Conservation (phyloP, 2,888 invertebrate species). For the Dolichomitus sp. region DNA sequence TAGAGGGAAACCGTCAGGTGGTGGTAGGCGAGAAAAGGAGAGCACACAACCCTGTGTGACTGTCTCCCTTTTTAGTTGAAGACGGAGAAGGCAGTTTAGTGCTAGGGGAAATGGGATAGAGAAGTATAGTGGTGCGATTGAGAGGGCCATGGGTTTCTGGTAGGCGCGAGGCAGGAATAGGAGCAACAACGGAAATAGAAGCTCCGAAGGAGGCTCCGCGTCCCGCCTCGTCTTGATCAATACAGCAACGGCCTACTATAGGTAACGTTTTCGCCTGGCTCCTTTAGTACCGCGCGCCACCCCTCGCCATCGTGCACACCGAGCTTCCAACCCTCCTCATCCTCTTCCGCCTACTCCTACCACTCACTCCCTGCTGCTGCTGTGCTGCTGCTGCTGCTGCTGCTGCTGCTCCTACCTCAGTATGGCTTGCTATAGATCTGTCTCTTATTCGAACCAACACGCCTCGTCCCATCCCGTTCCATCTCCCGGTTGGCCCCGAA, state of each 20-base stretch:
- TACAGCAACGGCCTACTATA: conserved; percentile 85
- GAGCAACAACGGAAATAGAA: conserved; percentile 85
- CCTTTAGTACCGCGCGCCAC: conserved; percentile 70
- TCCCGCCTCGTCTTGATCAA: conserved; percentile 85
- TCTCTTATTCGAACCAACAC: conserved; percentile 84
- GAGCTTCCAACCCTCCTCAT: conserved; percentile 70
- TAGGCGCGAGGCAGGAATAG: conserved; percentile 82
- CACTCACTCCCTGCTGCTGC: background rate
- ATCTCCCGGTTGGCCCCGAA: conserved; percentile 72
- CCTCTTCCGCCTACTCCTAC: conserved; percentile 67
- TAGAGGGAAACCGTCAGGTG: conserved; percentile 68
- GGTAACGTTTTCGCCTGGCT: conserved; percentile 82
- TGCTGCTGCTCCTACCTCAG: conserved; percentile 35
- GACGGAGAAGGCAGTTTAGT: conserved; percentile 23
- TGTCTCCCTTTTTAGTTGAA: conserved; percentile 2
- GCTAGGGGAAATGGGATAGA: conserved; percentile 61
- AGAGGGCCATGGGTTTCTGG: conserved; percentile 75
- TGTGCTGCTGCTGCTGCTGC: conserved; percentile 13
- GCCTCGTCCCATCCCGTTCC: conserved; percentile 77
- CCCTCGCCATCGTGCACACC: conserved; percentile 40
- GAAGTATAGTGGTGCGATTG: conserved; percentile 56
- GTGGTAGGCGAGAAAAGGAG: conserved; percentile 60
- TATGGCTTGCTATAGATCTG: conserved; percentile 81
- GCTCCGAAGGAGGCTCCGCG: conserved; percentile 81
- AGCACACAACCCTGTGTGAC: background rate